phyloP scores from a whole-genome alignment of 1,140 invertebrate genomes.

The Tyrophagus putrescentiae region DNA sequence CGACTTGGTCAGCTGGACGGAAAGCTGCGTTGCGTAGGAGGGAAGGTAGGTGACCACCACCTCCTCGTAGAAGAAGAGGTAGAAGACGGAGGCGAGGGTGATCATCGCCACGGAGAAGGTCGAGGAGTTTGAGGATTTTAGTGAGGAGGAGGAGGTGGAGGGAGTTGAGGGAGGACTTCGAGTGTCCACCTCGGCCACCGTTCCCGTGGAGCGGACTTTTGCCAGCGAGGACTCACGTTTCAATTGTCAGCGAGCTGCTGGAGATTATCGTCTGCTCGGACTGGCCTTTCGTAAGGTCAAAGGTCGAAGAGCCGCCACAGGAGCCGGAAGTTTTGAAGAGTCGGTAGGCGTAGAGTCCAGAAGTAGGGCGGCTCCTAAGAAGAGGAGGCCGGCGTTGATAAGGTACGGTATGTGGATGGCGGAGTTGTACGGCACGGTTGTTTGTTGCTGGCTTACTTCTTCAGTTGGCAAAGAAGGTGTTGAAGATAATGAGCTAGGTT shows the following conservation, averaged over 20 bases:
- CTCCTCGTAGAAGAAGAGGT: conserved; percentile 9
- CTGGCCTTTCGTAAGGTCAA: no score
- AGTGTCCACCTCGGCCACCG: not conserved
- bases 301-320: no score
- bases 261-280: not conserved
- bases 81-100: not conserved
- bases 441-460: not conserved
- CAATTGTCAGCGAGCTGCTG: not conserved
- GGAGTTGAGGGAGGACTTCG: no score
- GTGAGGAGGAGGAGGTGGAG: no score
- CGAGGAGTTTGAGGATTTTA: no score
- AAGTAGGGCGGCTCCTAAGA: no score
- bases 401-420: no score
- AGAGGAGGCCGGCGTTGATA: no score
- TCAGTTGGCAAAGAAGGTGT: not conserved
- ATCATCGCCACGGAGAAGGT: not conserved
- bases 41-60: conserved; percentile 11
- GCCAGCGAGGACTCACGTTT: not conserved
- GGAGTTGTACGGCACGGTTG: not conserved
- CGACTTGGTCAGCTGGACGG: conserved; percentile 5
- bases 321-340: no score
- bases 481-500: not conserved
- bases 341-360: no score
- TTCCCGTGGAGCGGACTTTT: not conserved
- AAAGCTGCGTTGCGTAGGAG: not conserved